A percentile compares a stretch with the other conserved stretches of the same genome.
These are phyloP conservation scores for Dendronephthya gigantea DNA, from an alignment of 64 coral and sea anemone species.

Conservation along the genomic window DNA sequence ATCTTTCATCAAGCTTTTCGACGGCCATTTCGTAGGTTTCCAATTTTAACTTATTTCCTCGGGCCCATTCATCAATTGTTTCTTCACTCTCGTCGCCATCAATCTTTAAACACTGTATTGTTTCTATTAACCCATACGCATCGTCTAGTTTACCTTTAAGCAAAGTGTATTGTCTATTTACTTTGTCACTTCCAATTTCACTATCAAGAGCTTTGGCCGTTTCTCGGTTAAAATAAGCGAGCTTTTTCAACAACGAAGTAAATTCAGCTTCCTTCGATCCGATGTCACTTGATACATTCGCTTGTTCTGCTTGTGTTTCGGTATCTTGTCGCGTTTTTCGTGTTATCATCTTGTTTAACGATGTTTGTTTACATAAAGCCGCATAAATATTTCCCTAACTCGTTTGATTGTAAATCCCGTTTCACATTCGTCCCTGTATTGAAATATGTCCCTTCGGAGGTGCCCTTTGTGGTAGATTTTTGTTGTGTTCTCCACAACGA, in stretches of 20 bases:
- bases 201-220: neutral
- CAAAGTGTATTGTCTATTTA: neutral
- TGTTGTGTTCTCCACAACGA: neutral
- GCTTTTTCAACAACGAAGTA: neutral
- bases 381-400: neutral
- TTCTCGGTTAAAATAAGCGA: neutral
- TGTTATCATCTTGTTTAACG: neutral
- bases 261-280: neutral
- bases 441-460: neutral
- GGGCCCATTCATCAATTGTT: neutral
- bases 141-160: neutral
- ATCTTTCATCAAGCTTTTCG: neutral
- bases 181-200: neutral
- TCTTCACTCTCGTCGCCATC: neutral
- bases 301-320: neutral
- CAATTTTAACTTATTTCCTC: neutral
- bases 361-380: neutral
- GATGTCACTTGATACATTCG: neutral
- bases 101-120: neutral
- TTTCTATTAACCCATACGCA: neutral
- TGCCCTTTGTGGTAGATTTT: slow-evolving; percentile 10
- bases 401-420: neutral
- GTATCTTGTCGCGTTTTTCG: neutral
- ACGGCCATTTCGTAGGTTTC: neutral
- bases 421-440: neutral